A percentile compares a stretch with the other conserved stretches of the same genome.
Evolutionary conservation across 2,888 invertebrate genomes (phyloP).

Genomic region (Dilophus febrilis): DNA sequence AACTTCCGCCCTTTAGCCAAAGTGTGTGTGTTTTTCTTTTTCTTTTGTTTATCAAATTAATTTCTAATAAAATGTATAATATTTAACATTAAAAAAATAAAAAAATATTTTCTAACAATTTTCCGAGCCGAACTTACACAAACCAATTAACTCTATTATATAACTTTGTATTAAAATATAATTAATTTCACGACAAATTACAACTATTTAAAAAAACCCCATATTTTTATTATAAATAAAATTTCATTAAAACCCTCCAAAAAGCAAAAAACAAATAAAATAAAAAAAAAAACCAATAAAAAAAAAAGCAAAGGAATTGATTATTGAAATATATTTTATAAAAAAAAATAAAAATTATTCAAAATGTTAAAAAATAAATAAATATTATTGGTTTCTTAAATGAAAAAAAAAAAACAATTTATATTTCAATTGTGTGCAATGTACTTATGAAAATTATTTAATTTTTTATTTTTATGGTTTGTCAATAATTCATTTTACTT

Average conservation of each 20-base stretch:
- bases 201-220: neutral
- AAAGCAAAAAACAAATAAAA: too few species aligned
- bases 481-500: too few species aligned
- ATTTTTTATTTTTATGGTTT: too few species aligned
- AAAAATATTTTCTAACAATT: neutral
- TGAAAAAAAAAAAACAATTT: neutral
- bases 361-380: neutral
- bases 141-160: neutral
- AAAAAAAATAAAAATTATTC: neutral
- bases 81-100: constrained; percentile 1
- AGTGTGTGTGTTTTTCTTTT: too few species aligned
- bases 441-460: neutral
- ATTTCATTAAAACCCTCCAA: too few species aligned
- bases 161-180: neutral
- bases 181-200: neutral
- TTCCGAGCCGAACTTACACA: constrained; percentile 6
- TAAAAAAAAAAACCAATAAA: too few species aligned
- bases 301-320: too few species aligned
- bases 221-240: constrained; percentile 1
- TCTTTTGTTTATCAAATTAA: neutral
- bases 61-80: neutral
- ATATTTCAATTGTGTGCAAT: neutral
- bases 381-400: neutral
- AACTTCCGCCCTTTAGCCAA: constrained; percentile 12
- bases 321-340: neutral